These are phyloP conservation scores for Chrysaora quinquecirrha DNA, from an alignment of 30 jellyfish, hydroid and myxozoan genomes.

Conservation along the genomic window DNA sequence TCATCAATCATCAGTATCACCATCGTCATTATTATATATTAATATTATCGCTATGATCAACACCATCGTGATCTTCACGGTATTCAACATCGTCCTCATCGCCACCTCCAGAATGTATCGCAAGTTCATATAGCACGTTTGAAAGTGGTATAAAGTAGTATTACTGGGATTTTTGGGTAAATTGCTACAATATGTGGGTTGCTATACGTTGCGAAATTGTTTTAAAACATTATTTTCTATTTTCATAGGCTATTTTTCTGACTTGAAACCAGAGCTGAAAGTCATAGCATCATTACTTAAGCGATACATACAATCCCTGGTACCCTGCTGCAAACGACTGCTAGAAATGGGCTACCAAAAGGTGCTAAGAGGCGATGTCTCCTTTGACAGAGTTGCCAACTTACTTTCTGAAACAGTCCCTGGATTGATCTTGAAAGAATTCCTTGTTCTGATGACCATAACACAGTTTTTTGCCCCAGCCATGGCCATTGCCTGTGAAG, in stretches of 20 bases:
- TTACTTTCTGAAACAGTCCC: constrained; percentile 42
- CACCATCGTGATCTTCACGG: too few relatives aligned
- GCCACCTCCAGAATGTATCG: too few relatives aligned
- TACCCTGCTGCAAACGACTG: constrained; percentile 67
- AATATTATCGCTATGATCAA: too few relatives aligned
- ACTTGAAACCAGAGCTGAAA: constrained; percentile 59
- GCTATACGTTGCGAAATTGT: too few relatives aligned
- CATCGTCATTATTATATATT: too few relatives aligned
- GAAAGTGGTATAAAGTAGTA: too few relatives aligned
- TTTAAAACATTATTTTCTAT: too few relatives aligned
- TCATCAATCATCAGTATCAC: too few relatives aligned
- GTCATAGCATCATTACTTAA: constrained; percentile 53
- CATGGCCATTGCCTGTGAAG: constrained; percentile 86
- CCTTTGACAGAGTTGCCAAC: constrained; percentile 41
- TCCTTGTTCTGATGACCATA: constrained; percentile 45
- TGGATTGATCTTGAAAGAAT: constrained; percentile 42
- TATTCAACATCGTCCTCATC: too few relatives aligned
- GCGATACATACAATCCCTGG: constrained; percentile 69
- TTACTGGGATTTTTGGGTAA: too few relatives aligned
- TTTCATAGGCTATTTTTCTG: constrained; percentile 71
- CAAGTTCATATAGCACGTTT: too few relatives aligned
- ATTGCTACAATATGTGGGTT: too few relatives aligned
- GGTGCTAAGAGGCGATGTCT: constrained; percentile 21
- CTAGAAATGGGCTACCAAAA: constrained; percentile 46
- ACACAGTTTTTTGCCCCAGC: constrained; percentile 90